phyloP scores from a whole-genome alignment of 2,797 vertebrate species.

The Macropus fuliginosus region DNA sequence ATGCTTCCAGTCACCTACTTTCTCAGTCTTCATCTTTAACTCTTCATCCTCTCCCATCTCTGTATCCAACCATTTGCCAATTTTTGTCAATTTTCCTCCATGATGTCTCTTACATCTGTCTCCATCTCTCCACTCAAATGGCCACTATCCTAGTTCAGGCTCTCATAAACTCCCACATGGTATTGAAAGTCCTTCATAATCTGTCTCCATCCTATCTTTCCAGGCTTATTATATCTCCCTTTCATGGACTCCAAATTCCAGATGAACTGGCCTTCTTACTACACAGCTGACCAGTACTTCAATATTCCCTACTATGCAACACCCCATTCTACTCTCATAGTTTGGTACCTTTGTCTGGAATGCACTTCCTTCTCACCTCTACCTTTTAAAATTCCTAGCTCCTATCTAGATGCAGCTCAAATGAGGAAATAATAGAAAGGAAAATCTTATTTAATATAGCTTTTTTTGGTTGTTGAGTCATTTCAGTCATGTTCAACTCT shows the following conservation, averaged over 20 bases:
- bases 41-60: not conserved
- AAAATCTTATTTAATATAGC: not conserved
- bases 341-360: not conserved
- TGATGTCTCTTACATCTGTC: not conserved
- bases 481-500: no score
- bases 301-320: not conserved
- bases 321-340: not conserved
- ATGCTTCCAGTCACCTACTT: not conserved
- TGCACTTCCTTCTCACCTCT: not conserved
- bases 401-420: not conserved
- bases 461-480: no score
- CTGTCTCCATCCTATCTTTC: not conserved
- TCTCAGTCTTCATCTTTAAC: not conserved
- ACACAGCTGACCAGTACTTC: not conserved
- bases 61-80: not conserved
- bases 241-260: not conserved
- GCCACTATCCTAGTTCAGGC: not conserved
- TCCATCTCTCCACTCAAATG: not conserved
- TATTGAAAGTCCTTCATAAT: not conserved
- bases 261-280: not conserved
- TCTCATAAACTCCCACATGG: not conserved
- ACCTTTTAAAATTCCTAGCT: conserved; percentile 37
- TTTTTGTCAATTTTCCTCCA: not conserved
- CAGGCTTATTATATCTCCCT: not conserved
- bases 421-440: not conserved